A percentile compares a stretch with the other conserved stretches of the same genome.
Evolutionary conservation across 2,888 invertebrate genomes (phyloP).

Genomic region (Plagodis dolabraria): DNA sequence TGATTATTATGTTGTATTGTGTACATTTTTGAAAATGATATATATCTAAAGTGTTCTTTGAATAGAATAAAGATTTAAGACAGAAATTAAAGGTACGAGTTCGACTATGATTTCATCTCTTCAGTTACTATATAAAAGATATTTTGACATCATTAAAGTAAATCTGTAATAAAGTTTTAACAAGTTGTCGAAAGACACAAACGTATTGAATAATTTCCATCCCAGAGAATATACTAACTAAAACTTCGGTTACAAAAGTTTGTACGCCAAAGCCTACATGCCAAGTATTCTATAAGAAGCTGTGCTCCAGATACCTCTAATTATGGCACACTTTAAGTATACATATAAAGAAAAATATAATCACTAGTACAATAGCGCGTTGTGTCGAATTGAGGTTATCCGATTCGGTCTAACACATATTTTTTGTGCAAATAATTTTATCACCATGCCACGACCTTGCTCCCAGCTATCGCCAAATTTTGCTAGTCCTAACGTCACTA

Average conservation of each 20-base stretch:
- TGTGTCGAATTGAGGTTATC: conserved; percentile 82
- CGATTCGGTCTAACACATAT: conserved; percentile 76
- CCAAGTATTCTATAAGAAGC: conserved; percentile 9
- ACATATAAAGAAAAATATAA: conserved; percentile 27
- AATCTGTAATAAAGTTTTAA: conserved; percentile 13
- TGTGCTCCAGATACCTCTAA: conserved; percentile 22
- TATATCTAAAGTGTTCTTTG: too few species aligned
- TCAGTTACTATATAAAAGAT: background rate
- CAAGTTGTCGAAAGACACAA: conserved; percentile 8
- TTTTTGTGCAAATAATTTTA: conserved; percentile 84
- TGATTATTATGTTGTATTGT: background rate
- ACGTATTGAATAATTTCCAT: background rate
- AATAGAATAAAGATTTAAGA: too few species aligned
- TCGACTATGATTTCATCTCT: background rate
- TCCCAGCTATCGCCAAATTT: conserved; percentile 81
- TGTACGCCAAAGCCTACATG: conserved; percentile 14
- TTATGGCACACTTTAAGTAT: conserved; percentile 15
- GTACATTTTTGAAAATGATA: background rate
- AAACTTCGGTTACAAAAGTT: conserved; percentile 18
- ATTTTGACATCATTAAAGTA: background rate
- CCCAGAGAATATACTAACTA: background rate
- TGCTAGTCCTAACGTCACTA: conserved; percentile 72
- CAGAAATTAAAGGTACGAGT: too few species aligned
- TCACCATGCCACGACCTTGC: conserved; percentile 80
- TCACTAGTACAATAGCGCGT: conserved; percentile 60